Conservation (phyloP, 1,140 invertebrate species). For the Orussus abietinus region DNA sequence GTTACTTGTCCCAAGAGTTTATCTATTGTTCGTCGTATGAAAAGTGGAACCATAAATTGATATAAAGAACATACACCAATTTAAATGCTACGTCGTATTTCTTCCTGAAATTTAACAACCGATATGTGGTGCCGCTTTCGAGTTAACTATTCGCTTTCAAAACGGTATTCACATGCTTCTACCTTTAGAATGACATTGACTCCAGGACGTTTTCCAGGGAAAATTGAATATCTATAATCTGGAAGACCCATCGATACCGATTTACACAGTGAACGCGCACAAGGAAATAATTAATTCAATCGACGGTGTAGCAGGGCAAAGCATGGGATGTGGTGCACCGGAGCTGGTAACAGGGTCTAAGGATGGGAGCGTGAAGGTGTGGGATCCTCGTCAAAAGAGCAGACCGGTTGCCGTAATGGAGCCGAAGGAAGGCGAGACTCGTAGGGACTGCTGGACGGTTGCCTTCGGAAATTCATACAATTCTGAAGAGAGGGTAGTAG, state of each 20-base stretch:
- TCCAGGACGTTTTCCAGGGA: slow-evolving; percentile 64
- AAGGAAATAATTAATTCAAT: slow-evolving; percentile 87
- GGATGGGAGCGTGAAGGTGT: slow-evolving; percentile 93
- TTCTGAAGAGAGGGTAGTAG: slow-evolving; percentile 77
- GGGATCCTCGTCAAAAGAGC: slow-evolving; percentile 89
- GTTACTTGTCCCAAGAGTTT: too few relatives aligned
- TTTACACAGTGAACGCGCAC: slow-evolving; percentile 83
- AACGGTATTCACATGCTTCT: too few relatives aligned
- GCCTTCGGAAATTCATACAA: slow-evolving; percentile 86
- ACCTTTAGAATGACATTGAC: too few relatives aligned
- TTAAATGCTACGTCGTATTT: too few relatives aligned
- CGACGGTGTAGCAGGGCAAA: slow-evolving; percentile 87
- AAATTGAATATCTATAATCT: slow-evolving; percentile 58
- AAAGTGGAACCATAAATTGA: too few relatives aligned
- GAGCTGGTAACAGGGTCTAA: slow-evolving; percentile 91
- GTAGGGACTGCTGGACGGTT: slow-evolving; percentile 83
- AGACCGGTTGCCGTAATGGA: slow-evolving; percentile 86
- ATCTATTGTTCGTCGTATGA: too few relatives aligned
- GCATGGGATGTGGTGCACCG: slow-evolving; percentile 80
- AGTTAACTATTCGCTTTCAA: too few relatives aligned
- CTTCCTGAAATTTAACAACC: too few relatives aligned
- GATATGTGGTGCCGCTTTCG: too few relatives aligned
- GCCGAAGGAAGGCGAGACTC: slow-evolving; percentile 61
- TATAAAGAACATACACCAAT: too few relatives aligned
- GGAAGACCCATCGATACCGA: slow-evolving; percentile 66